Evolutionary conservation across 1,140 invertebrate genomes (phyloP).

Genomic region (Hirudo medicinalis): DNA sequence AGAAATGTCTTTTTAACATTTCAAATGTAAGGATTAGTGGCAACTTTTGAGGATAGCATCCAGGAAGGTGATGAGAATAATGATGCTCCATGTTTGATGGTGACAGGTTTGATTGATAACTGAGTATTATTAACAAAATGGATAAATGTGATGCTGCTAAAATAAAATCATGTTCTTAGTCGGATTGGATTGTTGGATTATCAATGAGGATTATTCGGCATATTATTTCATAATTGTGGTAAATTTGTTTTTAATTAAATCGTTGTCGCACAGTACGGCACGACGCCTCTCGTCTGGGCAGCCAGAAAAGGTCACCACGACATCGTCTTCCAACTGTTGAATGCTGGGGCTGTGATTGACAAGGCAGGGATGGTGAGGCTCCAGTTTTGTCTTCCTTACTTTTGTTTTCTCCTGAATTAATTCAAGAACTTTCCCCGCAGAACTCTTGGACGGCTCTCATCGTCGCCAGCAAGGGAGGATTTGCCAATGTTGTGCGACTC

Average conservation of each 20-base stretch:
- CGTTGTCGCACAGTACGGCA: slow-evolving; percentile 59
- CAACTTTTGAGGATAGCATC: too few species aligned
- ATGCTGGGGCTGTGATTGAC: slow-evolving; percentile 68
- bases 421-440: not conserved
- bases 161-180: not conserved
- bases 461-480: slow-evolving; percentile 76
- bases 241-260: not conserved
- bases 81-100: not conserved
- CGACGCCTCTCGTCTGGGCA: slow-evolving; percentile 89
- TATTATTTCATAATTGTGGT: not conserved
- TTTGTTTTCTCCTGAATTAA: not conserved
- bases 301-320: slow-evolving; percentile 67
- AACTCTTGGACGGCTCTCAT: slow-evolving; percentile 80
- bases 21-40: too few species aligned
- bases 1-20: too few species aligned
- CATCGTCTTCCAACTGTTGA: slow-evolving; percentile 69
- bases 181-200: too few species aligned
- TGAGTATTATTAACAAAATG: not conserved
- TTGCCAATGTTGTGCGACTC: slow-evolving; percentile 70
- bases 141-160: not conserved
- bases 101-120: not conserved
- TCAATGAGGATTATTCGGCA: too few species aligned
- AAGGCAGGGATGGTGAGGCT: slow-evolving; percentile 62
- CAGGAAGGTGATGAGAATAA: too few species aligned
- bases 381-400: not conserved